Conservation (phyloP, 1,140 invertebrate species). For the Drosophila sulfurigaster region DNA sequence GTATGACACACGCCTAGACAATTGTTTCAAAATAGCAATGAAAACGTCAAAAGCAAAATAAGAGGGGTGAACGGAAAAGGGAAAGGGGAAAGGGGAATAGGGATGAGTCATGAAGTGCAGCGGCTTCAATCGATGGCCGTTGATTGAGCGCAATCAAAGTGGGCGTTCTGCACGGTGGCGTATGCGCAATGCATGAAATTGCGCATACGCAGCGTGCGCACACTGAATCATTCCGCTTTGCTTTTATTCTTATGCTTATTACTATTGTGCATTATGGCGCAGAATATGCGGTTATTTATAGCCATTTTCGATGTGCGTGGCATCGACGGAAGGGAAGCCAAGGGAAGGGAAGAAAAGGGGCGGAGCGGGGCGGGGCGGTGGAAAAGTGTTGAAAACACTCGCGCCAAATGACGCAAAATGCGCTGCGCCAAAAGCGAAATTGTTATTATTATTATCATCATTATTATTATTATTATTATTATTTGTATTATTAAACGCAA, state of each 20-base stretch:
- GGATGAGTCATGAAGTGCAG: neutral
- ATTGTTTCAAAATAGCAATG: slow-evolving; percentile 46
- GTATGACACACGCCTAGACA: slow-evolving; percentile 48
- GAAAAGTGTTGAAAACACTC: slow-evolving; percentile 41
- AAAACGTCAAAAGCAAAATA: slow-evolving; percentile 38
- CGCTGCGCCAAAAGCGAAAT: slow-evolving; percentile 36
- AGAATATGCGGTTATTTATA: slow-evolving; percentile 12
- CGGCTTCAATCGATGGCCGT: neutral
- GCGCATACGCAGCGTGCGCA: slow-evolving; percentile 64
- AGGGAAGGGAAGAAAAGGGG: neutral
- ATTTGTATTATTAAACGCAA: neutral
- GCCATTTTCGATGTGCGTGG: slow-evolving; percentile 7
- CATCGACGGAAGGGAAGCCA: neutral
- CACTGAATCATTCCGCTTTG: slow-evolving; percentile 44
- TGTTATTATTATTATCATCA: slow-evolving; percentile 49
- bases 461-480: slow-evolving; percentile 5
- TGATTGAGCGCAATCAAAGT: neutral
- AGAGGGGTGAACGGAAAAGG: neutral
- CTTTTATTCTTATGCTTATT: slow-evolving; percentile 36
- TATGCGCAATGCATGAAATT: slow-evolving; percentile 42
- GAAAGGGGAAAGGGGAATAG: neutral
- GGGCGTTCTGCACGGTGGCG: neutral
- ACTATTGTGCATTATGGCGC: slow-evolving; percentile 62
- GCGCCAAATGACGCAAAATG: slow-evolving; percentile 53
- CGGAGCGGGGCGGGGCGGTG: neutral